Evolutionary conservation across 2,888 invertebrate genomes (phyloP), one percentile per base, ranked within the genome.

Genomic region (Agriopis aurantiaria): DNA sequence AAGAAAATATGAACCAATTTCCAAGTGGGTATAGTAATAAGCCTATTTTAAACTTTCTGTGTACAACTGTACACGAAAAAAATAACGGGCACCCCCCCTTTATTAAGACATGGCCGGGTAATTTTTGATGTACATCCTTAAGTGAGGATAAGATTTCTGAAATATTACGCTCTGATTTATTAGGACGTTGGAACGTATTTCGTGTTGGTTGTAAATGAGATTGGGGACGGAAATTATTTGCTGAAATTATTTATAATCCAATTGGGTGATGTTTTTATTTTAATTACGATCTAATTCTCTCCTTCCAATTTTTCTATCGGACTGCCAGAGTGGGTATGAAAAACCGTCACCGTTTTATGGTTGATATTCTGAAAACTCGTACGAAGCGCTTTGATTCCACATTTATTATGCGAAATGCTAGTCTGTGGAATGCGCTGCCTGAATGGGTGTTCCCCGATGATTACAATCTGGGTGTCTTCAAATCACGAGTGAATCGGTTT

Each of bases 71-170:
- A 77, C 76, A 75, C 72, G 71, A 78, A 76, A 82, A 83, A 79
- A 82, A 86, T 84, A 84, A 79, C 80, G 61, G 53, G 51, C 75
- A 80, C 76, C 73, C 68, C 75, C 61, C 75, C 78, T 82, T 85
- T 85, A 85, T 84, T 82, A 83, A 82, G 80, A 80, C 76, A 75
- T 77, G 79, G 80, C 69, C 56, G 62, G 70, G 81, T 83, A 83
- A 85, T 83, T 85, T 83, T 83, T 82, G 79, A 80, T 76, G 69
- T 71, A 69, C 63, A 66, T 63, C 60, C 62, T 68, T 59, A 65
- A 58, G 62, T 60, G 52, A 51, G 62, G 61, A 74, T 71, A 69
- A 67, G 67, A 62, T 72, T 72, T 65, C 70, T 68, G 65, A 66
- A 69, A 69, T 70, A 70, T 70, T 70, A 66, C 66, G 58, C 59